A percentile compares a stretch with the other conserved stretches of the same genome.
phyloP scores from a whole-genome alignment of 2,797 vertebrate species.

The Neopelma chrysocephalum region DNA sequence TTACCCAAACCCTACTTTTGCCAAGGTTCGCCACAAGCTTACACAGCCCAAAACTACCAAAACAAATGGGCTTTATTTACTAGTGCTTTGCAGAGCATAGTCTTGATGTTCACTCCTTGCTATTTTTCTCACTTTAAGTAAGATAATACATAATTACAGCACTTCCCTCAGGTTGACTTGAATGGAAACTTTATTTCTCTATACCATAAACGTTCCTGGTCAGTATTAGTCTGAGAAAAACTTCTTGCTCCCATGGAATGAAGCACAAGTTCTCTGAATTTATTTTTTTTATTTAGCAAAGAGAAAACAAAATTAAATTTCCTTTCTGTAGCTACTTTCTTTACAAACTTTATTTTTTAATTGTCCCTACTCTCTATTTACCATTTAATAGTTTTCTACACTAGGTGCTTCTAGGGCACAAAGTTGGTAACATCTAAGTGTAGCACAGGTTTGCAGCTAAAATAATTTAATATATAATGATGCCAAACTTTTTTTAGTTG shows the following conservation, averaged over 20 bases:
- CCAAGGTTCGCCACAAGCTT: neutral
- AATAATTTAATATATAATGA: neutral
- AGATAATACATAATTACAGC: accelerated
- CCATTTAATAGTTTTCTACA: neutral
- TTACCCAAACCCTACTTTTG: neutral
- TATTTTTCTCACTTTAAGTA: neutral
- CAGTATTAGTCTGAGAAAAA: neutral
- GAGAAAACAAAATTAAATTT: neutral
- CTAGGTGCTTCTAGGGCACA: neutral
- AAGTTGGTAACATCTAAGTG: neutral
- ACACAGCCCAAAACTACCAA: neutral
- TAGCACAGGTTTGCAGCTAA: neutral
- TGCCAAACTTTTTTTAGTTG: neutral
- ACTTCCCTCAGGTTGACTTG: neutral
- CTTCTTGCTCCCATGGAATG: neutral
- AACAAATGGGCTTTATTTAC: neutral
- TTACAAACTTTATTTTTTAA: neutral
- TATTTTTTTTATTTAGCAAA: neutral
- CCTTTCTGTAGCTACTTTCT: neutral
- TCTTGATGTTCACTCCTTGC: neutral
- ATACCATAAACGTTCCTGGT: neutral
- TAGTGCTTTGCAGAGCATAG: neutral
- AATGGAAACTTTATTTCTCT: neutral
- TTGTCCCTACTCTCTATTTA: neutral
- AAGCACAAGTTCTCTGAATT: neutral